phyloP scores from a whole-genome alignment of 1,140 invertebrate genomes.

The Drosophila bipectinata region DNA sequence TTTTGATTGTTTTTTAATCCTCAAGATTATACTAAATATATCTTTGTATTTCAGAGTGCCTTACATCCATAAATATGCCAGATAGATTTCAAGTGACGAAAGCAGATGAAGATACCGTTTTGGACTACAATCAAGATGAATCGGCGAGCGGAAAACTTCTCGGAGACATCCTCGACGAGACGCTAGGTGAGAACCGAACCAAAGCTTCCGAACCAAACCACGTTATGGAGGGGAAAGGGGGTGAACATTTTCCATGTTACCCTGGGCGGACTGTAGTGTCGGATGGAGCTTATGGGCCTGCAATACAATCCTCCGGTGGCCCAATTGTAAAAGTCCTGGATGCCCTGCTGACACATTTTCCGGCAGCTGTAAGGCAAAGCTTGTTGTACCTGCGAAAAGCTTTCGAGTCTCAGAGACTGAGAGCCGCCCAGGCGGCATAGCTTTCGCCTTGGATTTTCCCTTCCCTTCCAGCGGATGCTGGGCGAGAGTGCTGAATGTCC shows the following conservation, averaged over 20 bases:
- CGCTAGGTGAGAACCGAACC: conserved; percentile 44
- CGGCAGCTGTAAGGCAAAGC: conserved; percentile 65
- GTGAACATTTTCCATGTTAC: neutral
- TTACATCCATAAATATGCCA: conserved; percentile 63
- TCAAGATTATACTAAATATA: neutral
- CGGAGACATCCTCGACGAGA: conserved; percentile 67
- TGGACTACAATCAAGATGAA: conserved; percentile 75
- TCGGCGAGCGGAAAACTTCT: conserved; percentile 75
- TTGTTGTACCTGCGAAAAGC: conserved; percentile 51
- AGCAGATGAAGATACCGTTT: conserved; percentile 74
- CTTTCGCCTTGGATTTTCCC: conserved; percentile 43
- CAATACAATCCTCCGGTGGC: conserved; percentile 43
- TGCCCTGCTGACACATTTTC: conserved; percentile 73
- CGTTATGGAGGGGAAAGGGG: too few relatives aligned
- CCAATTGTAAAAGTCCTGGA: conserved; percentile 49
- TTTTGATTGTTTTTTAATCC: conserved; percentile 24
- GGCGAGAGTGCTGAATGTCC: conserved; percentile 35
- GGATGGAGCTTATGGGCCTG: conserved; percentile 35
- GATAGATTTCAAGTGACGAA: conserved; percentile 83
- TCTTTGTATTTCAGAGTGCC: conserved; percentile 48
- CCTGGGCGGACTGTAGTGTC: conserved; percentile 25
- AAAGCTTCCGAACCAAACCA: neutral
- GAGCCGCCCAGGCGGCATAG: conserved; percentile 39
- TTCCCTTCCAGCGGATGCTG: conserved; percentile 53
- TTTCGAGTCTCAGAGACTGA: conserved; percentile 30